phyloP scores from a whole-genome alignment of 1,140 invertebrate species.

The Chironomus tepperi region DNA sequence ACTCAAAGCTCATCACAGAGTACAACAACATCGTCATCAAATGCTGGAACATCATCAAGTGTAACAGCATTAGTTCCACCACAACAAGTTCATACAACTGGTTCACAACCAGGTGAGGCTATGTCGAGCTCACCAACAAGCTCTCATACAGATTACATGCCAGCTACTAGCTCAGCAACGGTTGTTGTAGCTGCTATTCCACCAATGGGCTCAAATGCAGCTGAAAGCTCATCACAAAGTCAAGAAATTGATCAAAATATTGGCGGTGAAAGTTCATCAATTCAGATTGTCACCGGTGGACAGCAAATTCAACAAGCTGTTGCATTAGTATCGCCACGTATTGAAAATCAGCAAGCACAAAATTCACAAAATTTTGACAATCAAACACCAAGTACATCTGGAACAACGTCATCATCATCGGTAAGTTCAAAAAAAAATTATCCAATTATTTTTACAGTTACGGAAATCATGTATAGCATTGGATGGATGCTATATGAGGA shows the following conservation, averaged over 20 bases:
- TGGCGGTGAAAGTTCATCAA: background rate
- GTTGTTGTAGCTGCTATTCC: slow-evolving; percentile 43
- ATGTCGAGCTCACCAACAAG: slow-evolving; percentile 50
- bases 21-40: slow-evolving; percentile 27
- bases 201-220: slow-evolving; percentile 38
- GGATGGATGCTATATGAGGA: no score
- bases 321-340: slow-evolving; percentile 61
- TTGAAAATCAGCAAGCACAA: slow-evolving; percentile 44
- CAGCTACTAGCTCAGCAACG: slow-evolving; percentile 54
- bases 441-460: background rate
- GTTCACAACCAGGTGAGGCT: slow-evolving; percentile 46
- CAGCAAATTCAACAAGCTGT: slow-evolving; percentile 54
- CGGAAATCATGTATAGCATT: background rate
- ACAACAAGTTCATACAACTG: slow-evolving; percentile 49
- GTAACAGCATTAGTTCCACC: slow-evolving; percentile 52
- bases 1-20: slow-evolving; percentile 27
- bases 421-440: background rate
- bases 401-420: slow-evolving; percentile 32
- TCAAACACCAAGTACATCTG: slow-evolving; percentile 39
- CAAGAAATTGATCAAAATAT: slow-evolving; percentile 32
- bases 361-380: slow-evolving; percentile 40
- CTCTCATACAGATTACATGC: slow-evolving; percentile 59
- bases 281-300: slow-evolving; percentile 37
- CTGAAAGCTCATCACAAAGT: slow-evolving; percentile 39
- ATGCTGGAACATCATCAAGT: slow-evolving; percentile 30